phyloP scores from a whole-genome alignment of 2,797 vertebrate genomes.

The Melanotaenia pygmaea region DNA sequence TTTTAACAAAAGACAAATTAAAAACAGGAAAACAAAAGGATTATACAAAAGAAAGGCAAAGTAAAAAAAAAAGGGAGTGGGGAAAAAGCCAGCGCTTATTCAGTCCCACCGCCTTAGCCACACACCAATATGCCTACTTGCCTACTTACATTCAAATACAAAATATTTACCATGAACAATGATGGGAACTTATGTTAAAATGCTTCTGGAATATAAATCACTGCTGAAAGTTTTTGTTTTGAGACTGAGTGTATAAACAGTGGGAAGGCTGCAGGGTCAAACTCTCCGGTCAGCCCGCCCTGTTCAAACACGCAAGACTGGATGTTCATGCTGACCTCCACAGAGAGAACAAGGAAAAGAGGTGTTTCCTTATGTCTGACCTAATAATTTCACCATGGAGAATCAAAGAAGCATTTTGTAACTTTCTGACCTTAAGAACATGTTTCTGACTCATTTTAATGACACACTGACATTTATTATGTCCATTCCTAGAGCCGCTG shows the following conservation, averaged over 20 bases:
- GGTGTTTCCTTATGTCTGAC: slow-evolving; percentile 6
- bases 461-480: too few species aligned
- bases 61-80: too few species aligned
- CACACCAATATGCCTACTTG: background rate
- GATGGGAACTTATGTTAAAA: slow-evolving; percentile 64
- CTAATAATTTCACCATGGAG: background rate
- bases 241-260: slow-evolving; percentile 35
- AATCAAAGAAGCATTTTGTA: background rate
- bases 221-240: slow-evolving; percentile 25
- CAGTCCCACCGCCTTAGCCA: too few species aligned
- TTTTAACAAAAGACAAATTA: too few species aligned
- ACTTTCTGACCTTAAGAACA: background rate
- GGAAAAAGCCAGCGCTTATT: too few species aligned
- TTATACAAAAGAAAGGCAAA: too few species aligned
- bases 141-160: slow-evolving; percentile 38
- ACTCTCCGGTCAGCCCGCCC: background rate
- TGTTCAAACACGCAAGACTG: slow-evolving; percentile 10
- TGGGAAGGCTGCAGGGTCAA: background rate
- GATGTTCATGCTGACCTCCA: slow-evolving; percentile 6
- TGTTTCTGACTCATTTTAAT: too few species aligned
- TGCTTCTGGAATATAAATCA: slow-evolving; percentile 41
- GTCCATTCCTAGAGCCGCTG: too few species aligned
- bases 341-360: slow-evolving; percentile 2
- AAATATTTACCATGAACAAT: slow-evolving; percentile 65
- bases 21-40: too few species aligned